Percentiles rank a stretch among this genome's conserved stretches.
Evolutionary conservation across 2,888 invertebrate genomes (phyloP).

Genomic region (Himalopsyche kuldschensis): DNA sequence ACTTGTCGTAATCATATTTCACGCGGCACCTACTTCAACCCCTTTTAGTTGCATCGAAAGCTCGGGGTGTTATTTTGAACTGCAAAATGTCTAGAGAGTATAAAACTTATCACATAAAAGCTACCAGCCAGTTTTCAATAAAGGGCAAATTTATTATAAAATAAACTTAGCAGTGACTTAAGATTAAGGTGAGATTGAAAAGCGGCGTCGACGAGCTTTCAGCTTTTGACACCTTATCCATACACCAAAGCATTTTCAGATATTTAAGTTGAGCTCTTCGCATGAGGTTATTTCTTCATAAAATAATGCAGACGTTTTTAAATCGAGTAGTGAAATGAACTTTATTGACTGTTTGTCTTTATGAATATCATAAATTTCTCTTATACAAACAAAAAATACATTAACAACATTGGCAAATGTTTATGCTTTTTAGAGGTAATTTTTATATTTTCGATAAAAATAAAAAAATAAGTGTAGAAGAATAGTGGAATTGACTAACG

Average conservation of each 20-base stretch:
- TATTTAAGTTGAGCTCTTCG: not conserved
- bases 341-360: no score
- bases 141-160: slow-evolving; percentile 38
- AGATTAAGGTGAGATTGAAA: slow-evolving; percentile 6
- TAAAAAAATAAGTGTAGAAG: no score
- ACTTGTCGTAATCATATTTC: not conserved
- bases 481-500: no score
- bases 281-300: not conserved
- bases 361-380: no score
- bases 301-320: no score
- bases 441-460: no score
- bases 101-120: slow-evolving; percentile 37
- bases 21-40: not conserved
- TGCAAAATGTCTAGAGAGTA: slow-evolving; percentile 14
- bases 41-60: slow-evolving; percentile 16
- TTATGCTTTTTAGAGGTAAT: no score
- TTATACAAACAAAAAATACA: no score
- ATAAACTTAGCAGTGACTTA: slow-evolving; percentile 28
- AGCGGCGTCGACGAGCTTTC: not conserved
- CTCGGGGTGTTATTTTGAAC: slow-evolving; percentile 18
- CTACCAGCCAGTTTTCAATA: slow-evolving; percentile 34
- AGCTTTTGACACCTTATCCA: not conserved
- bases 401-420: no score
- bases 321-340: no score
- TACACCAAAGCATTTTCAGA: not conserved